Base-by-base conservation (phyloP, 2,888 invertebrate species). In the Eurytoma californica region DNA sequence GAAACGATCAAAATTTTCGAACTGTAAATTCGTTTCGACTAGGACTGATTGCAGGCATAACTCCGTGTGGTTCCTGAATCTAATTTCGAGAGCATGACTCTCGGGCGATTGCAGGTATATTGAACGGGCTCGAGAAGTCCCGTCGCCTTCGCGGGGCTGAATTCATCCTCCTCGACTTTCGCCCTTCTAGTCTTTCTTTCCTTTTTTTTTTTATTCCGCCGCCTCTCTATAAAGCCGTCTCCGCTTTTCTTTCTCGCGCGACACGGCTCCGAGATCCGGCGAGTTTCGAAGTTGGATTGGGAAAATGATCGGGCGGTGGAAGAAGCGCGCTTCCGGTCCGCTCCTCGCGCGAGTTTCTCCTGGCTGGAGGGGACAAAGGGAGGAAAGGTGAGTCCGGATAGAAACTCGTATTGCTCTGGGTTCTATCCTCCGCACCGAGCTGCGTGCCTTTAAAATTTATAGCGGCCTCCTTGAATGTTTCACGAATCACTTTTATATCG, bases 231-330 rank as follows among this genome's bases (percentile, higher is more conserved):
- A 39, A 39, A 39, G 39, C 39, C 39, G 9, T 39, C 60, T 58
- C 69, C 65, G 61, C 67, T 24, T 61, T 18, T 57, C 69, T 24
- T 51, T 53, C 49, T 30, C 53, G 39, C 57, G 53, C 60, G 49
- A 51, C 16, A 28, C 53, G 70, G 12, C 63, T 72, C 72, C 53
- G n/a, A 18, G 60, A 66, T 53, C 49, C 51, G 18, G 49, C 9
- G 68, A 78, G 68, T 78, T 78, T 68, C 57, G 20, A 79, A 77
- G 30, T 69, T 74, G 69, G 60, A 80, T 80, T 73, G 70, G 66
- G 74, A 75, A 70, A 70, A 80, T 74, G 75, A 72, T 66, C 68
- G 61, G 63, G 16, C 30, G 16, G 65, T 63, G 74, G 39, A 60
- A 68, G 58, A 76, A 70, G 63, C 69, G 69, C 47, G 65, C 70